These are phyloP conservation scores for Terrapene triunguis DNA, from an alignment of 2,113 vertebrate species.

Conservation along the genomic window DNA sequence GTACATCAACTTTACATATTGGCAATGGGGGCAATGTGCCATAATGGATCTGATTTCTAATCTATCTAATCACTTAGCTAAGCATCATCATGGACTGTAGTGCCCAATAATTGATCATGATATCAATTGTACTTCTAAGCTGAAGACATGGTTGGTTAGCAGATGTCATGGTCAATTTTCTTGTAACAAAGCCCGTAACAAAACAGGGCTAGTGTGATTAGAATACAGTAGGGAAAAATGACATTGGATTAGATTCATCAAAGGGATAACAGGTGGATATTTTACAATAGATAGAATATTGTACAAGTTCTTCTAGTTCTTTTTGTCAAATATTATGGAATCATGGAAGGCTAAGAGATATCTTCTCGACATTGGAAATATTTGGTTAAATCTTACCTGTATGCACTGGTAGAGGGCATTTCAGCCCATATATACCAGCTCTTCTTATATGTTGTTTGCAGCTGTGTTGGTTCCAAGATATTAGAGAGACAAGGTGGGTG, in stretches of 20 bases:
- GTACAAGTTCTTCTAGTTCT: not conserved
- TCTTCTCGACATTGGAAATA: not conserved
- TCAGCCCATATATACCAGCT: not conserved
- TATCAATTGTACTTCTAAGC: conserved; percentile 4
- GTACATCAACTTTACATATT: not conserved
- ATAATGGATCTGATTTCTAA: conserved; percentile 29
- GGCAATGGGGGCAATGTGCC: not conserved
- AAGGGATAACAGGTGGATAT: not conserved
- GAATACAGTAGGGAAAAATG: not conserved
- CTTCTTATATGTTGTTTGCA: not conserved
- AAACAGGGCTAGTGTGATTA: not conserved
- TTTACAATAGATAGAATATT: not conserved
- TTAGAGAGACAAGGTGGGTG: not conserved
- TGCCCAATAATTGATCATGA: not conserved
- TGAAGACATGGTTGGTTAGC: not conserved
- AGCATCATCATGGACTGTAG: not conserved
- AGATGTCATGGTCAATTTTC: conserved; percentile 28
- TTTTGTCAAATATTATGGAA: not conserved
- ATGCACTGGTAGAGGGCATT: not conserved
- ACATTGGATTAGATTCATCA: not conserved
- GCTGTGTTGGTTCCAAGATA: not conserved
- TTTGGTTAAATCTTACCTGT: not conserved
- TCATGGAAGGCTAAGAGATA: not conserved
- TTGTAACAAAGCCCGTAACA: not conserved
- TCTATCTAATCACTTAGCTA: conserved; percentile 3